Evolutionary conservation across 2,888 invertebrate species (phyloP).

Genomic region (Vesta saturnalis): DNA sequence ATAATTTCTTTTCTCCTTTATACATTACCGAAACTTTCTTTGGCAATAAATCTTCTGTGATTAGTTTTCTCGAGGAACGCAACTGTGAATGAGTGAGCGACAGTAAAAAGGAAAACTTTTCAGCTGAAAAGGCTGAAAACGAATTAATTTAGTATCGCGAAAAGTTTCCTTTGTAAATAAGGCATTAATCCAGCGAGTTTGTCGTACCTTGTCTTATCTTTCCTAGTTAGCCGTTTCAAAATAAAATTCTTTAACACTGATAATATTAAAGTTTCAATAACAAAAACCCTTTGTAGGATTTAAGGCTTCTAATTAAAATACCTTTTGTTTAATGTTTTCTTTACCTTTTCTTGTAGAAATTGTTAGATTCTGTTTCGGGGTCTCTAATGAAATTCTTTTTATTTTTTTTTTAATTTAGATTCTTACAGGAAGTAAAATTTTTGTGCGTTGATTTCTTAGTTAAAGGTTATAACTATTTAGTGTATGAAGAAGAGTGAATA

Average conservation of each 20-base stretch:
- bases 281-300: neutral
- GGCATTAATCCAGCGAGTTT: conserved; percentile 52
- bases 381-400: too few species aligned
- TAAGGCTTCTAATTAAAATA: conserved; percentile 1
- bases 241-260: conserved; percentile 33
- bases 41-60: conserved; percentile 32
- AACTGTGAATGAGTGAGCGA: conserved; percentile 46
- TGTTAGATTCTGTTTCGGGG: too few species aligned
- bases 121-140: conserved; percentile 46
- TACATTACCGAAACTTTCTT: conserved; percentile 24
- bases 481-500: too few species aligned
- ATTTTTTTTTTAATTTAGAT: too few species aligned
- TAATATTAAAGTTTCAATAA: conserved; percentile 39
- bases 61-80: conserved; percentile 27
- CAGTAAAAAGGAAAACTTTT: conserved; percentile 44
- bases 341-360: neutral
- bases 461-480: too few species aligned
- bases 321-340: neutral
- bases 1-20: conserved; percentile 25
- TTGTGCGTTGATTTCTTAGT: too few species aligned
- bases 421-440: too few species aligned
- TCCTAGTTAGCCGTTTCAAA: conserved; percentile 49
- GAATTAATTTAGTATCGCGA: conserved; percentile 52
- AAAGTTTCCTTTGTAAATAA: conserved; percentile 55
- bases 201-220: conserved; percentile 54